A percentile compares a stretch with the other conserved stretches of the same genome.
These are phyloP conservation scores for Rhinolophus sinicus DNA, from an alignment of 2,113 vertebrate species.

Conservation along the genomic window DNA sequence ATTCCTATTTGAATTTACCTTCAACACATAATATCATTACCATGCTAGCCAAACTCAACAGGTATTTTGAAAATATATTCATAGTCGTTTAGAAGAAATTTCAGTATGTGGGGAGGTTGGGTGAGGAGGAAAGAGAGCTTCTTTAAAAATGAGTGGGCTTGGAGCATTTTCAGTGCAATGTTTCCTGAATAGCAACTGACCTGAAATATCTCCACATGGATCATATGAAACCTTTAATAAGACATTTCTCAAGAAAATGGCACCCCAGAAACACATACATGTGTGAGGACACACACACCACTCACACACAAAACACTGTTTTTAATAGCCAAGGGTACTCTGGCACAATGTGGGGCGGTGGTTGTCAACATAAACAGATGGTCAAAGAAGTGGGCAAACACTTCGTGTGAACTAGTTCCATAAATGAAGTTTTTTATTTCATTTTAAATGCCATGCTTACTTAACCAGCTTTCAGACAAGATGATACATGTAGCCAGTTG, in stretches of 20 bases:
- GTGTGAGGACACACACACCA: conserved; percentile 81
- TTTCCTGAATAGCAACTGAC: conserved; percentile 73
- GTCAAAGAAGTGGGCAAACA: conserved; percentile 91
- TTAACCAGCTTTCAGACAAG: conserved; percentile 89
- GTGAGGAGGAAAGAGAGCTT: not conserved
- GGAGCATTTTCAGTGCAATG: conserved; percentile 23
- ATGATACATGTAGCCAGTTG: conserved; percentile 89
- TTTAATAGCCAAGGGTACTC: conserved; percentile 90
- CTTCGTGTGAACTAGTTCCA: conserved; percentile 85
- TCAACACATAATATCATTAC: conserved; percentile 14
- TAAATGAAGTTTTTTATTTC: conserved; percentile 86
- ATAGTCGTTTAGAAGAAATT: conserved; percentile 40
- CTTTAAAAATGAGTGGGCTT: conserved; percentile 28
- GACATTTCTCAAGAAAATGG: conserved; percentile 77
- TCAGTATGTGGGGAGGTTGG: not conserved
- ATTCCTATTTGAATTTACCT: conserved; percentile 31
- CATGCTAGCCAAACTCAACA: conserved; percentile 41
- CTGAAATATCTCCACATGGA: conserved; percentile 74
- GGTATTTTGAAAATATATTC: conserved; percentile 51
- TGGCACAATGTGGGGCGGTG: conserved; percentile 88
- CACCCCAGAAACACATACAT: conserved; percentile 75
- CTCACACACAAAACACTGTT: conserved; percentile 83
- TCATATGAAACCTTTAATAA: conserved; percentile 72
- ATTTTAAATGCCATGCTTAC: conserved; percentile 89
- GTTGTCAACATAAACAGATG: conserved; percentile 91